Percentiles rank a stretch among this genome's conserved stretches.
Evolutionary conservation across 2,113 vertebrate genomes (phyloP).

Genomic region (Zosterops japonicus): DNA sequence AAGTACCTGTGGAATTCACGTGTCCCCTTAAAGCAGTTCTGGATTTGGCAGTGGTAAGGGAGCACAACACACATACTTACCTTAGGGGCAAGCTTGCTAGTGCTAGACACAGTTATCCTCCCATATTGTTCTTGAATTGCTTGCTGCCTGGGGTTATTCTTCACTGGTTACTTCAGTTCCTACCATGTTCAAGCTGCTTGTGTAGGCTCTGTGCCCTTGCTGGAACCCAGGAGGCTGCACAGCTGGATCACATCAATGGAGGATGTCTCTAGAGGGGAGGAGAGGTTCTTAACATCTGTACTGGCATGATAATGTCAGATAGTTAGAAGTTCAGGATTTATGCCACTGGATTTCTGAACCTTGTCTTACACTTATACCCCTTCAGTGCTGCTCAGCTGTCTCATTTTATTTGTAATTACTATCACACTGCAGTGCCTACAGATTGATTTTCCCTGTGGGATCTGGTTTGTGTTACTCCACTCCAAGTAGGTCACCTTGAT

Average conservation of each 20-base stretch:
- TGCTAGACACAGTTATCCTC: neutral
- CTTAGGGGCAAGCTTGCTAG: neutral
- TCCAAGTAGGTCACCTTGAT: neutral
- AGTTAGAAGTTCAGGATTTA: neutral
- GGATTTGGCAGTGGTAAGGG: neutral
- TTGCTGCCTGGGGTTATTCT: neutral
- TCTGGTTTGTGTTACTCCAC: neutral
- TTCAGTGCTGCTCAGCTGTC: neutral
- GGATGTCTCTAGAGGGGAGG: neutral
- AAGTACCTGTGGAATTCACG: neutral
- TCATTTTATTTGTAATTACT: neutral
- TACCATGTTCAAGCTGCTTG: neutral
- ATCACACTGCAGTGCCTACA: neutral
- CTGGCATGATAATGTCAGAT: neutral
- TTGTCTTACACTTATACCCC: neutral
- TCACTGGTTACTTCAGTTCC: neutral
- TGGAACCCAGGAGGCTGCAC: neutral
- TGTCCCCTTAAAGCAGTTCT: neutral
- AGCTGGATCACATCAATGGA: neutral
- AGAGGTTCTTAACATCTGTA: neutral
- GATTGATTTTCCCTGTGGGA: neutral
- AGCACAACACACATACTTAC: neutral
- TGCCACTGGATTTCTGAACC: neutral
- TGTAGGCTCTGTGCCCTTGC: fast-evolving
- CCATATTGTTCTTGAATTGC: neutral